A percentile compares a stretch with the other conserved stretches of the same genome.
Evolutionary conservation across 2,797 vertebrate genomes (phyloP).

Genomic region (Pipistrellus kuhlii): DNA sequence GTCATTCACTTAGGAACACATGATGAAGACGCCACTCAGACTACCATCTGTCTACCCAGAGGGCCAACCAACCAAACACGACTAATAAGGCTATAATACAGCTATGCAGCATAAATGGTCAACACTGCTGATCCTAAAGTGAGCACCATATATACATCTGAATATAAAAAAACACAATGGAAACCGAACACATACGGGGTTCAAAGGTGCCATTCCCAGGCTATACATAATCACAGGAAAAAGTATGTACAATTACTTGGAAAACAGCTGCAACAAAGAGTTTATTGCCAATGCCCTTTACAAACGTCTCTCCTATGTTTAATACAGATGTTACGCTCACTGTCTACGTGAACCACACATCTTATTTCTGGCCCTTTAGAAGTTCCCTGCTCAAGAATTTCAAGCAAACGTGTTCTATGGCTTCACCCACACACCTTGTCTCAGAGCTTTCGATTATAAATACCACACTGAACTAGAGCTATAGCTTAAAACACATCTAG

Average conservation of each 20-base stretch:
- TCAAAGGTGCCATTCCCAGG: slow-evolving; percentile 91
- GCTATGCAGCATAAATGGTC: slow-evolving; percentile 93
- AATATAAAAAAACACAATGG: slow-evolving; percentile 91
- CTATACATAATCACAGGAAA: slow-evolving; percentile 89
- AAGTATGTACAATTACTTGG: slow-evolving; percentile 91
- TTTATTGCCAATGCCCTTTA: slow-evolving; percentile 99
- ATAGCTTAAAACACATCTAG: slow-evolving; percentile 76
- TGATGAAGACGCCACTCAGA: slow-evolving; percentile 90
- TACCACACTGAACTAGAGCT: slow-evolving; percentile 79
- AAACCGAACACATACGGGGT: slow-evolving; percentile 87
- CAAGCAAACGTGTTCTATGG: slow-evolving; percentile 88
- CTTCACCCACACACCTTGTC: slow-evolving; percentile 86
- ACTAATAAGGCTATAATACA: slow-evolving; percentile 96
- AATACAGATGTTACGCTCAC: slow-evolving; percentile 84
- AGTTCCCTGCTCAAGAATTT: slow-evolving; percentile 88
- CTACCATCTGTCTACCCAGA: slow-evolving; percentile 86
- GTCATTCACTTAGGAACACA: slow-evolving; percentile 92
- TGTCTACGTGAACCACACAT: slow-evolving; percentile 83
- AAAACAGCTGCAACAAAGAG: slow-evolving; percentile 96
- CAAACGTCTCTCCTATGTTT: slow-evolving; percentile 83
- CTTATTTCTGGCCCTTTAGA: slow-evolving; percentile 87
- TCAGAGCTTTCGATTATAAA: slow-evolving; percentile 77
- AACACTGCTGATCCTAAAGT: slow-evolving; percentile 91
- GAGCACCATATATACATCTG: slow-evolving; percentile 95
- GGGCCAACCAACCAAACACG: slow-evolving; percentile 88